These are phyloP conservation scores for Lindbergichthys nudifrons DNA, from an alignment of 2,797 vertebrate species.

Conservation along the genomic window DNA sequence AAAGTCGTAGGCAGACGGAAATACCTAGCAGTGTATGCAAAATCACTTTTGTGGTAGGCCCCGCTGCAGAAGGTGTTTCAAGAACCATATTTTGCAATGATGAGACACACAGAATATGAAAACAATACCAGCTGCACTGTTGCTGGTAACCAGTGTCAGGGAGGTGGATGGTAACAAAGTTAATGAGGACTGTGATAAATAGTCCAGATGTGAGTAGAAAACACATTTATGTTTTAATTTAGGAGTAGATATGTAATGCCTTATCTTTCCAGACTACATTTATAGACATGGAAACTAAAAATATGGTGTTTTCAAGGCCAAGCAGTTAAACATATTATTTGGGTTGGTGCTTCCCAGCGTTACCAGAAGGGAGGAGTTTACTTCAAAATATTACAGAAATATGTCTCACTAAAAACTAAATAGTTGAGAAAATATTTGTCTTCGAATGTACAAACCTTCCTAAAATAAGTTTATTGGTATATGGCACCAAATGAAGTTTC, in stretches of 20 bases:
- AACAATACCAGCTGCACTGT: too few species aligned
- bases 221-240: not conserved
- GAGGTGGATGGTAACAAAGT: not conserved
- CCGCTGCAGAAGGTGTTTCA: too few species aligned
- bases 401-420: not conserved
- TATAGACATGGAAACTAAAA: constrained; percentile 12
- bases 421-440: constrained; percentile 1
- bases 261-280: not conserved
- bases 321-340: constrained; percentile 4
- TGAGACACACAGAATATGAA: too few species aligned
- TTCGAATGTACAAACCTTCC: not conserved
- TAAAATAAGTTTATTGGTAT: not conserved
- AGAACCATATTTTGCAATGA: too few species aligned
- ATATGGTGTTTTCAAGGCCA: not conserved
- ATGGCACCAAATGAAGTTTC: not conserved
- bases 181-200: not conserved
- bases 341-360: constrained; percentile 5
- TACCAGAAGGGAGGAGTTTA: not conserved
- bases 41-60: too few species aligned
- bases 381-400: not conserved
- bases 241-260: not conserved
- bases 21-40: too few species aligned
- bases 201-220: not conserved
- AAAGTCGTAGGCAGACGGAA: too few species aligned
- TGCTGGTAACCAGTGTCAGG: too few species aligned